phyloP scores from a whole-genome alignment of 2,888 invertebrate genomes.

The Cheilosia variabilis region DNA sequence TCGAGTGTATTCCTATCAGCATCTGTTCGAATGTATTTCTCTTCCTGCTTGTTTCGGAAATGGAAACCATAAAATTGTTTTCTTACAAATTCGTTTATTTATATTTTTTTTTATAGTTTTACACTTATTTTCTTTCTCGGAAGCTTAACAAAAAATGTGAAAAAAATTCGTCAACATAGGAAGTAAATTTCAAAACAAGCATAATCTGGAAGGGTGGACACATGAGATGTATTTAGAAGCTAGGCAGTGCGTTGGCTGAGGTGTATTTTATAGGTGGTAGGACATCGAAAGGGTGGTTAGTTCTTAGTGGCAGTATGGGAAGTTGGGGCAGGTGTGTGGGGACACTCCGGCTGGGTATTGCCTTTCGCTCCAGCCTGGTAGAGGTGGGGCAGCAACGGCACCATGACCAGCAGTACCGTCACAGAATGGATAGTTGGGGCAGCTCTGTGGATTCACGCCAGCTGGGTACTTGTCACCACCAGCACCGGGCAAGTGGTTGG shows the following conservation, averaged over 20 bases:
- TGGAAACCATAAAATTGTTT: not conserved
- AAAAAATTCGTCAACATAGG: conserved; percentile 40
- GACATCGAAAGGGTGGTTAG: not conserved
- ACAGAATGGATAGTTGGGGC: conserved; percentile 85
- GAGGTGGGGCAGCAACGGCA: conserved; percentile 82
- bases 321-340: conserved; percentile 84
- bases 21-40: not conserved
- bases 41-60: not conserved
- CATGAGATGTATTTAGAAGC: conserved; percentile 49
- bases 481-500: conserved; percentile 77
- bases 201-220: conserved; percentile 23
- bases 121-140: conserved; percentile 45
- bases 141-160: conserved; percentile 46
- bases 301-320: conserved; percentile 83
- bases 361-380: conserved; percentile 84
- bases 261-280: conserved; percentile 15
- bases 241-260: conserved; percentile 70
- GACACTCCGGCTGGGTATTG: conserved; percentile 84
- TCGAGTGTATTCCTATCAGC: not conserved
- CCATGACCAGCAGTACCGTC: conserved; percentile 82
- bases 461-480: conserved; percentile 84
- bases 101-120: conserved; percentile 44
- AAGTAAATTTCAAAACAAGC: conserved; percentile 30
- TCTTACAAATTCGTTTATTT: conserved; percentile 38
- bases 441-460: conserved; percentile 84